Percentiles rank a stretch among this genome's conserved stretches.
Conservation (phyloP, 1,140 invertebrate genomes). For the Eumeta japonica region DNA sequence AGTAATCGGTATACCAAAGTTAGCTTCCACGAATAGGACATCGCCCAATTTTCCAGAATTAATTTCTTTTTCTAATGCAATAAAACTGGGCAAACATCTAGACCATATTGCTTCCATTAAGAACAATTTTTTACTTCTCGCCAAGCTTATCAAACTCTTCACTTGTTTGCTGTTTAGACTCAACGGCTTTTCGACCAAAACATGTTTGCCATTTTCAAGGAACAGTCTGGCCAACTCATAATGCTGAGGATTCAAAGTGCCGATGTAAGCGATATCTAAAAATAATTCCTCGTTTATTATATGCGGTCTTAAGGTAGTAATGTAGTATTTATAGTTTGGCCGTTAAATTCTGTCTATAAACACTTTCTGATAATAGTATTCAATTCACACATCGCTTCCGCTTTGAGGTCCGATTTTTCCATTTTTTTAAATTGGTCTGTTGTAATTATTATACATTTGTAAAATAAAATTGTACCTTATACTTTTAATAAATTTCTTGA, state of each 20-base stretch:
- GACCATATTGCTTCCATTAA: conserved; percentile 87
- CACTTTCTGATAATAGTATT: too few species aligned
- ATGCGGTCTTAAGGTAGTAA: too few species aligned
- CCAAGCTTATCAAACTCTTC: conserved; percentile 60
- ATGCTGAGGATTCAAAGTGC: conserved; percentile 70
- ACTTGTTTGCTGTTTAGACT: conserved; percentile 70
- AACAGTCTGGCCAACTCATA: conserved; percentile 66
- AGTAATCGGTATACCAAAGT: conserved; percentile 65
- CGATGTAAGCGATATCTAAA: conserved; percentile 79
- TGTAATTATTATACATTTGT: too few species aligned
- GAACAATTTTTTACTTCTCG: conserved; percentile 67
- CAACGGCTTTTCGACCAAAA: conserved; percentile 83
- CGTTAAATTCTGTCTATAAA: too few species aligned
- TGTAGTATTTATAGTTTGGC: too few species aligned
- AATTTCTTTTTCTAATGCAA: conserved; percentile 63
- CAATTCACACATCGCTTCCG: too few species aligned
- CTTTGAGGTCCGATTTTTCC: too few species aligned
- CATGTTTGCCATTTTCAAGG: conserved; percentile 74
- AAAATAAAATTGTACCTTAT: too few species aligned
- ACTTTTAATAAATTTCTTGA: too few species aligned
- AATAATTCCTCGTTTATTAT: too few species aligned
- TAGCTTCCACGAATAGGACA: conserved; percentile 64
- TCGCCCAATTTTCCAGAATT: conserved; percentile 68
- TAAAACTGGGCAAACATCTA: conserved; percentile 75
- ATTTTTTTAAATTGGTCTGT: too few species aligned